Conservation (phyloP, 2,797 vertebrate species). For the Muraenolepis orangiensis region DNA sequence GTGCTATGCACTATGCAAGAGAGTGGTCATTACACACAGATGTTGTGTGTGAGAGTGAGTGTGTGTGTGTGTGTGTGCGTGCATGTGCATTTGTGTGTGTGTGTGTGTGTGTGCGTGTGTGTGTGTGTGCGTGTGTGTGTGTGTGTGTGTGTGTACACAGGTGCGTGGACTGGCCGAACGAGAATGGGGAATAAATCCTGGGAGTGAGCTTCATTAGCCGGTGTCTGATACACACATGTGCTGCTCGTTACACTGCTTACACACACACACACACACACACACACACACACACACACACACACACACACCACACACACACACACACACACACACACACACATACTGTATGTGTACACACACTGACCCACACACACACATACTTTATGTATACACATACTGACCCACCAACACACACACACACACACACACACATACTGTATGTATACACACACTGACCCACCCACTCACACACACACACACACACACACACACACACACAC, state of each 20-base stretch:
- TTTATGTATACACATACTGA: not conserved
- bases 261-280: slow-evolving; percentile 38
- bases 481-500: slow-evolving; percentile 40
- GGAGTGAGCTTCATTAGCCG: slow-evolving; percentile 71
- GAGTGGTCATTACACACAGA: slow-evolving; percentile 76
- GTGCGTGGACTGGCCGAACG: slow-evolving; percentile 70
- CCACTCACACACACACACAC: slow-evolving; percentile 30
- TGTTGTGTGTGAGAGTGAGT: slow-evolving; percentile 54
- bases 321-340: too few species aligned
- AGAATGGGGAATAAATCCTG: slow-evolving; percentile 76
- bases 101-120: slow-evolving; percentile 17
- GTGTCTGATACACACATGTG: slow-evolving; percentile 72
- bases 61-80: slow-evolving; percentile 16
- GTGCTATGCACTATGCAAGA: slow-evolving; percentile 59
- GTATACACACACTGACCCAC: not conserved
- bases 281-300: slow-evolving; percentile 34
- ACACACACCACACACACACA: not conserved
- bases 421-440: slow-evolving; percentile 20
- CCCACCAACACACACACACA: slow-evolving; percentile 14
- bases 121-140: slow-evolving; percentile 34
- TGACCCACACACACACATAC: slow-evolving; percentile 25
- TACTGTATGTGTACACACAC: too few species aligned
- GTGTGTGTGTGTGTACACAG: slow-evolving; percentile 61
- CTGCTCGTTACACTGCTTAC: slow-evolving; percentile 72
- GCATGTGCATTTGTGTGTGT: slow-evolving; percentile 23